These are phyloP conservation scores for Dynastes tityus DNA, from an alignment of 2,888 invertebrate genomes.

Conservation along the genomic window DNA sequence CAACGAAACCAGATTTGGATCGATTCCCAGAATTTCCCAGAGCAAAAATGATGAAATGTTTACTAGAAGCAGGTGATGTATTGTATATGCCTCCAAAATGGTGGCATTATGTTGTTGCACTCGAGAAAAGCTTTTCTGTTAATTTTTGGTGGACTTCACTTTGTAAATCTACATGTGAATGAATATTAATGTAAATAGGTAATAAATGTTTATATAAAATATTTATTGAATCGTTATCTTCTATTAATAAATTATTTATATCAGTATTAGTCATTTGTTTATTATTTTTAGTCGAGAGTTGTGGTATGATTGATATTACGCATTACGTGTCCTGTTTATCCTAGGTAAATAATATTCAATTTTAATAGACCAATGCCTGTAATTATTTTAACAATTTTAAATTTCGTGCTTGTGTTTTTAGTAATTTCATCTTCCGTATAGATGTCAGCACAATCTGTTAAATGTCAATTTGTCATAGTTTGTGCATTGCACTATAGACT, in stretches of 20 bases:
- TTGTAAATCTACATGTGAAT: conserved; percentile 2
- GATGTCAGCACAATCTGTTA: not conserved
- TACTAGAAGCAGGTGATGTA: conserved; percentile 89
- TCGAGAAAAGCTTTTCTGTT: conserved; percentile 93
- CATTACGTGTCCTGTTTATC: too few species aligned
- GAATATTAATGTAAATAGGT: conserved; percentile 61
- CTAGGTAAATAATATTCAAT: too few species aligned
- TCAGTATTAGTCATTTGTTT: conserved; percentile 25
- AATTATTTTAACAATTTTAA: too few species aligned
- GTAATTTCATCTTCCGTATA: not conserved
- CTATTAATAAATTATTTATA: too few species aligned
- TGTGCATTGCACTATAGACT: not conserved
- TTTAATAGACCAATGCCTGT: too few species aligned
- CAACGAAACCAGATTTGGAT: conserved; percentile 81
- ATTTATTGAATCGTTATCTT: not conserved
- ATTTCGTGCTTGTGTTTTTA: not conserved
- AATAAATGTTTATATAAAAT: conserved; percentile 66
- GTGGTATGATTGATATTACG: not conserved
- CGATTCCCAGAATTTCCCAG: conserved; percentile 81
- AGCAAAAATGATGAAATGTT: conserved; percentile 79
- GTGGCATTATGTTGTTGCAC: conserved; percentile 97
- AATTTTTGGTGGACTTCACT: conserved; percentile 92
- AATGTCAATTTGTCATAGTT: not conserved
- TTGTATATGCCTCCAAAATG: conserved; percentile 95
- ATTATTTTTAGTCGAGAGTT: not conserved